Conservation (phyloP, 2,113 vertebrate genomes). For the Psittacula cyanocephala region DNA sequence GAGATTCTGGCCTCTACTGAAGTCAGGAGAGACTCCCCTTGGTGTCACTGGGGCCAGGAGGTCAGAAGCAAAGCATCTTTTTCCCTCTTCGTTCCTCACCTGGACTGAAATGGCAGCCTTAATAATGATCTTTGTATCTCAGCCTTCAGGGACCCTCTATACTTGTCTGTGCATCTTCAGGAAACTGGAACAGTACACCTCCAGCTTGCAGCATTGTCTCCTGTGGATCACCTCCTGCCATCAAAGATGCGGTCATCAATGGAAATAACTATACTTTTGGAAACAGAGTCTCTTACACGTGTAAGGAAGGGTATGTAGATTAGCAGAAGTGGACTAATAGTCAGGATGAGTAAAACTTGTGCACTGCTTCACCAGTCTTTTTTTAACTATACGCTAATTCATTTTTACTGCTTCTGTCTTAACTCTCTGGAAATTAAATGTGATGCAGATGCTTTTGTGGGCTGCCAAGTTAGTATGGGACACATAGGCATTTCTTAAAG, state of each 20-base stretch:
- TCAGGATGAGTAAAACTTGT: not conserved
- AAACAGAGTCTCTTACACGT: slow-evolving; percentile 84
- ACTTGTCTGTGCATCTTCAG: slow-evolving; percentile 84
- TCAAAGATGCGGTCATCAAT: slow-evolving; percentile 79
- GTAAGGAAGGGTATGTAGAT: slow-evolving; percentile 92
- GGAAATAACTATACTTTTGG: slow-evolving; percentile 88
- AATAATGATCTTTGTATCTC: slow-evolving; percentile 32
- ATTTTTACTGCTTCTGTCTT: not conserved
- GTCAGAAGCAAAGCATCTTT: not conserved
- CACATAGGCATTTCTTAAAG: not conserved
- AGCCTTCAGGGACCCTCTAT: slow-evolving; percentile 88
- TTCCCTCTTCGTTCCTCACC: not conserved
- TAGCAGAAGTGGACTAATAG: not conserved
- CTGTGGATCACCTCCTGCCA: slow-evolving; percentile 83
- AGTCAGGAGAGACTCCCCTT: not conserved
- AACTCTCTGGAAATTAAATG: not conserved
- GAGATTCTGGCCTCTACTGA: not conserved
- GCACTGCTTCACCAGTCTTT: not conserved
- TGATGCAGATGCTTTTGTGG: not conserved
- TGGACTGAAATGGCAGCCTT: not conserved
- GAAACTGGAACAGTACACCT: slow-evolving; percentile 83
- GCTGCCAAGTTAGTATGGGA: not conserved
- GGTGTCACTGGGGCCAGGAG: not conserved
- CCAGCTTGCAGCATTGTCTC: slow-evolving; percentile 82
- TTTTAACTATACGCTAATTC: not conserved